Conservation (phyloP, 1,140 invertebrate genomes). For the Drosophila mayri region DNA sequence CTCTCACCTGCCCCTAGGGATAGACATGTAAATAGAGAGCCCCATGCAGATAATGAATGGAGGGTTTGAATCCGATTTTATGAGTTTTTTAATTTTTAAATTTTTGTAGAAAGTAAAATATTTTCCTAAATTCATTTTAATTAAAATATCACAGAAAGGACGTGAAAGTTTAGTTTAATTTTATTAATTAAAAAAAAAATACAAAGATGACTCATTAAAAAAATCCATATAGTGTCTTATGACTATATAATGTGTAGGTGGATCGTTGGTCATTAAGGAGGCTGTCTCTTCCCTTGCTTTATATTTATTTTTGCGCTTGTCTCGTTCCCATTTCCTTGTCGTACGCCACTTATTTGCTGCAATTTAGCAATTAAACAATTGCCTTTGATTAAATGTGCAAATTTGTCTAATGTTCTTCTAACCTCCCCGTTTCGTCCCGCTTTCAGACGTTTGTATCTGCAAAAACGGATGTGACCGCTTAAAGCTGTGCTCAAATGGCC, state of each 20-base stretch:
- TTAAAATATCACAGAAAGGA: too few species aligned
- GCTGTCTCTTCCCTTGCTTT: neutral
- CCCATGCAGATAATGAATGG: neutral
- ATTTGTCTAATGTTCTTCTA: constrained; percentile 71
- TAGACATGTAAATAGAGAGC: constrained; percentile 14
- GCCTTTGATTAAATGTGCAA: constrained; percentile 78
- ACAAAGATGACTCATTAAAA: neutral
- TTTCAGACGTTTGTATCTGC: constrained; percentile 4
- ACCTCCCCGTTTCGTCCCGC: neutral
- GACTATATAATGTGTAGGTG: constrained; percentile 7
- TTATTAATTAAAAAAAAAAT: neutral
- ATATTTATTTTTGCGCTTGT: neutral
- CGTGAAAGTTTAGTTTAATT: neutral
- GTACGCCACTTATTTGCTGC: constrained; percentile 49
- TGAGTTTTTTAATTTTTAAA: neutral
- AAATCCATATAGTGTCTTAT: neutral
- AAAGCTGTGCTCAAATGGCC: constrained; percentile 57
- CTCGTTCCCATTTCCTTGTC: constrained; percentile 11
- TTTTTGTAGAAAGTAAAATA: neutral
- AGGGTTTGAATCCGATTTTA: neutral
- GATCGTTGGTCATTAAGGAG: neutral
- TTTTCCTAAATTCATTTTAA: neutral
- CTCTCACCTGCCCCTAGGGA: constrained; percentile 42
- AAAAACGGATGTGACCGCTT: constrained; percentile 66
- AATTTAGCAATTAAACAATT: constrained; percentile 74